phyloP scores from a whole-genome alignment of 2,888 invertebrate genomes.

The Orthosia cruda region DNA sequence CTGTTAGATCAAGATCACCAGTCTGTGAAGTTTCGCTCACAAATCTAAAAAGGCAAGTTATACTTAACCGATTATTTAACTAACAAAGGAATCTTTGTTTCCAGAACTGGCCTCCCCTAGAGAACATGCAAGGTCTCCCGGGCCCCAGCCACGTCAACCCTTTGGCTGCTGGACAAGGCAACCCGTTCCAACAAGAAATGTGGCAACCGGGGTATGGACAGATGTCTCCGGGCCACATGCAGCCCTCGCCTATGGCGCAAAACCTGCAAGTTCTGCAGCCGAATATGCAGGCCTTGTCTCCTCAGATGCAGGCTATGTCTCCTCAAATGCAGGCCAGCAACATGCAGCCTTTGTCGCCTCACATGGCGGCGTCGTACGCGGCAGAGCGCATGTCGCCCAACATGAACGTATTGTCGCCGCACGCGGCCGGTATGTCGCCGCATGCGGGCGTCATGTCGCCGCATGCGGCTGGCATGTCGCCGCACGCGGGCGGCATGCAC shows the following conservation, averaged over 20 bases:
- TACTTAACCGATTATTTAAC: not conserved
- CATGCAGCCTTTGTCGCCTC: constrained; percentile 39
- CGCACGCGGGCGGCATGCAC: constrained; percentile 44
- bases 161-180: constrained; percentile 10
- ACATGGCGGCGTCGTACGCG: constrained; percentile 26
- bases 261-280: constrained; percentile 28
- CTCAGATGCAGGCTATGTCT: constrained; percentile 34
- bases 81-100: not conserved
- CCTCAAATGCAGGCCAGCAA: constrained; percentile 6
- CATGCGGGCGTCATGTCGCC: constrained; percentile 40
- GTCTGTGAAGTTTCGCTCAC: not conserved
- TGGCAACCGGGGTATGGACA: constrained; percentile 57
- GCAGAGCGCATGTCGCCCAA: constrained; percentile 39
- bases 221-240: constrained; percentile 45
- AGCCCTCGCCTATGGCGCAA: constrained; percentile 36
- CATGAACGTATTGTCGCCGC: constrained; percentile 50
- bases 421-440: constrained; percentile 28
- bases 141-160: constrained; percentile 55
- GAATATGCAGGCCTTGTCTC: constrained; percentile 30
- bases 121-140: constrained; percentile 58
- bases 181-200: constrained; percentile 61
- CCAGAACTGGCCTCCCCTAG: constrained; percentile 53
- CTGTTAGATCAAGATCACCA: no score
- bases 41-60: not conserved
- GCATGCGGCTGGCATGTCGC: constrained; percentile 54